Evolutionary conservation across 1,140 invertebrate species (phyloP), one percentile per base, ranked within the genome.

Genomic region (Camponotus pennsylvanicus): DNA sequence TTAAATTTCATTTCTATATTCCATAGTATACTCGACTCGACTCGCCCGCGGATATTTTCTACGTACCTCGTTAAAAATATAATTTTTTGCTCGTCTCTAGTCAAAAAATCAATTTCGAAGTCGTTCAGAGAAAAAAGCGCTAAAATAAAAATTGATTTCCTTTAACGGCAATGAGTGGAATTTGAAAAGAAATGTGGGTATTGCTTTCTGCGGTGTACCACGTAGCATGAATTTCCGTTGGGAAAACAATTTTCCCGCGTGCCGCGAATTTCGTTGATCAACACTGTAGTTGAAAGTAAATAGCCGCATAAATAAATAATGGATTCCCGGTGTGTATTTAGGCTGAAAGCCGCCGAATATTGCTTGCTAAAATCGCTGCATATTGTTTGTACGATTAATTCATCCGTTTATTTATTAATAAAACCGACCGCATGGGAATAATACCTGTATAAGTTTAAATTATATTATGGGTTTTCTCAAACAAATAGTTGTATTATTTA

Each of bases 1-100:
- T 80, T 80, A 66, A 57, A 80, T 70, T 80, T 80, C 21, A 70
- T 80, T 80, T 80, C 57, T 7, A 57, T 80, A 27, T 27, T 13
- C 11, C 40, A 77, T n/a, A 13, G n/a, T 49, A 21, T 11, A 5
- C 18, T 21, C 42, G 13, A 80, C 15, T 8, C 49, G 45, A 37
- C 42, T 52, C 40, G 18, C 7, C 32, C 37, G 37, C 15, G 49
- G 1, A 80, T 70, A 71, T 70, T 80, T 80, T 71, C 9, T 13
- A 57, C 5, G 13, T 71, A 80, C 18, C 34, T 42, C 42, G 21
- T 7, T 21, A 57, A 40, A 71, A 70, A 63, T 37, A 45, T 80
- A 70, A 71, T 80, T 70, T 55, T 80, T 34, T 4, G 9, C 8
- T 71, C 1, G 42, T 80, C 34, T 52, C 6, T 9, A 13, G 18